These are phyloP conservation scores for Tamandua tetradactyla DNA, from an alignment of 2,797 vertebrate species.

Conservation along the genomic window DNA sequence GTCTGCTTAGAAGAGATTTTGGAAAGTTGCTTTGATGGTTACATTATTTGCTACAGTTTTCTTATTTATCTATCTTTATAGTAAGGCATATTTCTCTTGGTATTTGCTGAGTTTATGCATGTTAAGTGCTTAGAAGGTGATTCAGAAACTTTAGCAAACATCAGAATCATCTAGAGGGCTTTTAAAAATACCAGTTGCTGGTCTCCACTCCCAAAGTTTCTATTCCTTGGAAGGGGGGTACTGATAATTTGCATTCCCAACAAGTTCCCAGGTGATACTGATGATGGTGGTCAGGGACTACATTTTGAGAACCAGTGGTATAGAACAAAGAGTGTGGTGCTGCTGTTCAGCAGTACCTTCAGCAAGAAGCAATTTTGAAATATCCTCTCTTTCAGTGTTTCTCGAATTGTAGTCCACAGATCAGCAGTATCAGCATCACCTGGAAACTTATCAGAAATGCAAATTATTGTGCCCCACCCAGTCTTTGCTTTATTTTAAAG, in stretches of 20 bases:
- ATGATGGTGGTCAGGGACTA: conserved; percentile 8
- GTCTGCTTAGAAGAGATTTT: conserved; percentile 45
- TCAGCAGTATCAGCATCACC: background rate
- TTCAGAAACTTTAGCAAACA: conserved; percentile 39
- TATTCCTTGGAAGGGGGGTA: background rate
- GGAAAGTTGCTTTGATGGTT: conserved; percentile 44
- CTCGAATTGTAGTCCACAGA: conserved; percentile 9
- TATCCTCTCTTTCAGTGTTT: background rate
- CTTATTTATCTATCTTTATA: conserved; percentile 33
- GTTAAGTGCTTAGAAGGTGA: conserved; percentile 50
- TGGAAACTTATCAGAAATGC: conserved; percentile 18
- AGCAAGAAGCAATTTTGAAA: conserved; percentile 45
- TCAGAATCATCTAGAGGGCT: conserved; percentile 31
- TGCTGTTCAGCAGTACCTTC: conserved; percentile 41
- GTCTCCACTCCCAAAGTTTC: background rate
- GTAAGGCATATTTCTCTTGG: conserved; percentile 33
- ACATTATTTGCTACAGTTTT: conserved; percentile 49
- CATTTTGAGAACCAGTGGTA: background rate
- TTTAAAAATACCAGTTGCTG: conserved; percentile 1
- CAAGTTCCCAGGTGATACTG: conserved; percentile 34
- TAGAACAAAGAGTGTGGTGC: background rate
- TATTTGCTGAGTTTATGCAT: conserved; percentile 48
- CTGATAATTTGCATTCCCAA: conserved; percentile 40
- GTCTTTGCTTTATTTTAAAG: background rate
- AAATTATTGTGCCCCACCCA: background rate